These are phyloP conservation scores for Gambusia yucatana DNA, from an alignment of 2,797 vertebrate species.

Conservation along the genomic window DNA sequence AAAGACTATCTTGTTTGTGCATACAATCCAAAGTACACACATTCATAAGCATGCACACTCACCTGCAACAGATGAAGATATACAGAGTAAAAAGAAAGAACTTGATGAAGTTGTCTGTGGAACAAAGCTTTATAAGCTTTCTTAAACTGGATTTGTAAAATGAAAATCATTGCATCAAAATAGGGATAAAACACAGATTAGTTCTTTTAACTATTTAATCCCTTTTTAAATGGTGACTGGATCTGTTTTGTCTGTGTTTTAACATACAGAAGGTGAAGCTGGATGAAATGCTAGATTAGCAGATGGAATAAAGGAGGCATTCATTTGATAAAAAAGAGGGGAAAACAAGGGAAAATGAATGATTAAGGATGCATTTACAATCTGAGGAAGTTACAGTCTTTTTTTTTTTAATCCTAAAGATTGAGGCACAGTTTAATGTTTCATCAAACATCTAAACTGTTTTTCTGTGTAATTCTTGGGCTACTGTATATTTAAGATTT, in stretches of 20 bases:
- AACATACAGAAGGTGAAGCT: conserved; percentile 28
- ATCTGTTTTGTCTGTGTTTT: conserved; percentile 62
- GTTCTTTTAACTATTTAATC: conserved; percentile 67
- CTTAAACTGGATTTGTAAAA: conserved; percentile 27
- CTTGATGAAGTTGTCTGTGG: conserved; percentile 39
- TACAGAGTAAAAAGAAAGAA: background rate
- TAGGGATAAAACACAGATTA: conserved; percentile 55
- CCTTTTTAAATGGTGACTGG: conserved; percentile 70
- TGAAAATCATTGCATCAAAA: conserved; percentile 64
- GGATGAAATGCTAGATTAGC: conserved; percentile 39
- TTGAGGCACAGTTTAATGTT: conserved; percentile 12
- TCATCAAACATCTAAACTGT: conserved; percentile 6
- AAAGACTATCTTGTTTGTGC: conserved; percentile 60
- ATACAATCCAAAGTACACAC: conserved; percentile 12
- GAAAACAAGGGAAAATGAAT: conserved; percentile 31
- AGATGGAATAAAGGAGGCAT: conserved; percentile 49
- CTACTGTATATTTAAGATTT: conserved; percentile 10
- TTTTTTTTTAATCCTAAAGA: conserved; percentile 25
- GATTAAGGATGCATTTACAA: conserved; percentile 47
- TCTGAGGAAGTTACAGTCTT: conserved; percentile 7
- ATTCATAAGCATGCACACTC: conserved; percentile 15
- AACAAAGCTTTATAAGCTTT: conserved; percentile 27
- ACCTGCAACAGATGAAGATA: conserved; percentile 3
- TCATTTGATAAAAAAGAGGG: conserved; percentile 46
- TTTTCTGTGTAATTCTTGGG: background rate